Evolutionary conservation across 2,888 invertebrate genomes (phyloP).

Genomic region (Drosophila emarginata): DNA sequence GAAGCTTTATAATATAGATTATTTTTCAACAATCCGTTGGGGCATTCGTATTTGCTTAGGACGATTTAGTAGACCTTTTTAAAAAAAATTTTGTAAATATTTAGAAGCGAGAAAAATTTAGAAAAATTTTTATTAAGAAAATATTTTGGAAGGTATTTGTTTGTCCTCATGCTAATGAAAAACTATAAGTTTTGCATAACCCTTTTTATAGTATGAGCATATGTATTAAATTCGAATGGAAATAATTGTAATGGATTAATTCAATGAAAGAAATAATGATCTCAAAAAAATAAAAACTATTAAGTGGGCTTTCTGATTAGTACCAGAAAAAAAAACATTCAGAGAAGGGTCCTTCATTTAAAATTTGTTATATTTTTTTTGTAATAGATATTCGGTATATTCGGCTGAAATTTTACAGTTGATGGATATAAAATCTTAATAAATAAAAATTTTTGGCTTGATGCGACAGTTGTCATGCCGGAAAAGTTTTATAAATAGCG

Average conservation of each 20-base stretch:
- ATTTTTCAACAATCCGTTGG: conserved; percentile 24
- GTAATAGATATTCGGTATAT: too few relatives aligned
- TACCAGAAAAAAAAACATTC: background rate
- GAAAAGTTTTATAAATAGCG: too few relatives aligned
- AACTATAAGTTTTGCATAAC: background rate
- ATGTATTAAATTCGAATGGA: background rate
- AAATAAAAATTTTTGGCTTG: too few relatives aligned
- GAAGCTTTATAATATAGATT: conserved; percentile 13
- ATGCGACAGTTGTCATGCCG: too few relatives aligned
- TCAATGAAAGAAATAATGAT: background rate
- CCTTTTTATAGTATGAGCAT: background rate
- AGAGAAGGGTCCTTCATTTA: too few relatives aligned
- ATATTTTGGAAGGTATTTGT: background rate
- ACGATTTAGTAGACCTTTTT: conserved; percentile 22
- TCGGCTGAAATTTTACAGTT: too few relatives aligned
- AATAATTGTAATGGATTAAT: background rate
- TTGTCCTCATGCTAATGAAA: background rate
- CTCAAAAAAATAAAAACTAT: background rate
- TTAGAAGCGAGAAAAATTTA: background rate
- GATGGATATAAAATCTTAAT: too few relatives aligned
- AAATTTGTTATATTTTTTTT: too few relatives aligned
- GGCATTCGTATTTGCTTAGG: conserved; percentile 13
- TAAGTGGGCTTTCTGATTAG: background rate
- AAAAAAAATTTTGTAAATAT: background rate
- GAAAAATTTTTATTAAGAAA: background rate